Evolutionary conservation across 1,140 invertebrate genomes (phyloP).

Genomic region (Trichonephila clavata): DNA sequence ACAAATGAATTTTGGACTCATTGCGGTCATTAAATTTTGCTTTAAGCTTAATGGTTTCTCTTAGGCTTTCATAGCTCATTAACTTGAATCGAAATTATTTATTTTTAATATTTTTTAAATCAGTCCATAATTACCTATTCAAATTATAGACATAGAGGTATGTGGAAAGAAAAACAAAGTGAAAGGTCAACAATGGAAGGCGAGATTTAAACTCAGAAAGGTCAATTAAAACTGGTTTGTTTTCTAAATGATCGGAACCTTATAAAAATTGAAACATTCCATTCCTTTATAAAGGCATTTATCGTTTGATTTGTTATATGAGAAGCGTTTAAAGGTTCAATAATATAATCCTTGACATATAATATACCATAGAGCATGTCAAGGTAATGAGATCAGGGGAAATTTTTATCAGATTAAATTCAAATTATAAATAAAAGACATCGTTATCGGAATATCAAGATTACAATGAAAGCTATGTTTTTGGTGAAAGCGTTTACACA

Average conservation of each 20-base stretch:
- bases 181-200: neutral
- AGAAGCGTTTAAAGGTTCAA: neutral
- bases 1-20: too few relatives aligned
- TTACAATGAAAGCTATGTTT: conserved; percentile 36
- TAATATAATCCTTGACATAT: conserved; percentile 24
- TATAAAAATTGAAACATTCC: neutral
- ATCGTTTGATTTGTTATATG: conserved; percentile 20
- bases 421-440: neutral
- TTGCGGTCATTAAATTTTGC: too few relatives aligned
- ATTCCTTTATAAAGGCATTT: neutral
- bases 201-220: neutral
- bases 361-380: conserved; percentile 10
- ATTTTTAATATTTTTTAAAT: too few relatives aligned
- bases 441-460: conserved; percentile 4
- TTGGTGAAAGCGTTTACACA: conserved; percentile 17
- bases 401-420: conserved; percentile 11
- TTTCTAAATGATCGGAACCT: neutral
- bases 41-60: too few relatives aligned
- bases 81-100: too few relatives aligned
- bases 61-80: too few relatives aligned
- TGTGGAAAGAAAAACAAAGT: neutral
- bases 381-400: conserved; percentile 3
- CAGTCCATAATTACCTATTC: too few relatives aligned
- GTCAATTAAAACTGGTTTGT: neutral
- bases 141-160: too few relatives aligned